phyloP scores from a whole-genome alignment of 2,888 invertebrate species.

The Cephus rjabovi region DNA sequence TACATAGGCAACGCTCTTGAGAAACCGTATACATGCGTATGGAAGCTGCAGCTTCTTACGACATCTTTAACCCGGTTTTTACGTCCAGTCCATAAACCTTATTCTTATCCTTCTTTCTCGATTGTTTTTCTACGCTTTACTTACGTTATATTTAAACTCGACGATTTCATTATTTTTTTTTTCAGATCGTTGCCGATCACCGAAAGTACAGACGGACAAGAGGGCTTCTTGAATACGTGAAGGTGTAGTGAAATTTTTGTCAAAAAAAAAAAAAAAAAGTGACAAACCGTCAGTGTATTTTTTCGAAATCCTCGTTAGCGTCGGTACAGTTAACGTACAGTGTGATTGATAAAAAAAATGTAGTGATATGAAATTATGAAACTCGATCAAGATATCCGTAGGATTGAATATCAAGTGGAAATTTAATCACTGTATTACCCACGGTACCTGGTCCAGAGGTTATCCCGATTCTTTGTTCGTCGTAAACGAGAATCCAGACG shows the following conservation, averaged over 20 bases:
- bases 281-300: background rate
- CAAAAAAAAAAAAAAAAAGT: background rate
- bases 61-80: background rate
- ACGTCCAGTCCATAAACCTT: background rate
- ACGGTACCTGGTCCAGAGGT: background rate
- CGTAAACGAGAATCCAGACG: background rate
- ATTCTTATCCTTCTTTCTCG: background rate
- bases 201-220: background rate
- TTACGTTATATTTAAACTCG: background rate
- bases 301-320: background rate
- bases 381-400: background rate
- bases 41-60: background rate
- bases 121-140: background rate
- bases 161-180: background rate
- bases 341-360: background rate
- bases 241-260: background rate
- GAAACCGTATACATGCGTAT: background rate
- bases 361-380: background rate
- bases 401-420: too few species aligned
- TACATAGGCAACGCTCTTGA: background rate
- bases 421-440: background rate
- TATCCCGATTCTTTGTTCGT: background rate
- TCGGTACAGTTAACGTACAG: too few species aligned
- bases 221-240: background rate
- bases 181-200: background rate